Evolutionary conservation across 2,113 vertebrate species (phyloP), one percentile per base, ranked within the genome.

Genomic region (Burhinus bistriatus): DNA sequence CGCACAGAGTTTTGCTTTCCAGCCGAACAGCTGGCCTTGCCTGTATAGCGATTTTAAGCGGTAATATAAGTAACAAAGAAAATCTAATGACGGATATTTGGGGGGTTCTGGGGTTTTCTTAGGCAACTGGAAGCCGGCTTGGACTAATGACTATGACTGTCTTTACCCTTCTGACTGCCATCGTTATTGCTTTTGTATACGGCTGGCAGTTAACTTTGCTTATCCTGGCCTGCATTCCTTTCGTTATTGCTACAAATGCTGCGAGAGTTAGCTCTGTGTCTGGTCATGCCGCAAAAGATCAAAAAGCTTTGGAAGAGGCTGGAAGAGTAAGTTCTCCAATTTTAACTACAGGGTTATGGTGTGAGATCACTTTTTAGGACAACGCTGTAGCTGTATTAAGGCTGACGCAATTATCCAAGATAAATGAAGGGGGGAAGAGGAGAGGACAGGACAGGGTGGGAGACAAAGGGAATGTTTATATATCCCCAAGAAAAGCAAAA

Each of bases 121-220:
- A 98, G 97, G 97, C 97, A 93, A 96, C 97, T 62, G 98, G 97
- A 91, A 98, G 94, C 84, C 96, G 97, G 76, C 94, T 98, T 86
- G 96, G 90, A 73, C 96, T 98, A 93, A 86, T 98, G 81, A 95
- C 91, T 42, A 87, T 97, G 83, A 89, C 97, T 32, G 40, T 93
- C 42, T 95, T 94, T 75, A 98, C 95, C 69, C 95, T 98, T 40
- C 45, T 89, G 59, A 94, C 59, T 20, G 95, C 97, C 83, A 59
- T 98, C 88, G 45, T 97, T 66, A 94, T 98, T 94, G 96, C 97
- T 91, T 99, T 98, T 94, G 94, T 97, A 57, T 96, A 96, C 42
- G 86, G 93, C 90, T 99, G 98, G 98, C 98, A 98, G 86, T 90
- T 98, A 81, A 97, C 96, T 75, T 96, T 98, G 93, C 95, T 98